Percentiles rank a stretch among this genome's conserved stretches.
phyloP scores from a whole-genome alignment of 2,113 vertebrate genomes.

The Thalassoma bifasciatum region DNA sequence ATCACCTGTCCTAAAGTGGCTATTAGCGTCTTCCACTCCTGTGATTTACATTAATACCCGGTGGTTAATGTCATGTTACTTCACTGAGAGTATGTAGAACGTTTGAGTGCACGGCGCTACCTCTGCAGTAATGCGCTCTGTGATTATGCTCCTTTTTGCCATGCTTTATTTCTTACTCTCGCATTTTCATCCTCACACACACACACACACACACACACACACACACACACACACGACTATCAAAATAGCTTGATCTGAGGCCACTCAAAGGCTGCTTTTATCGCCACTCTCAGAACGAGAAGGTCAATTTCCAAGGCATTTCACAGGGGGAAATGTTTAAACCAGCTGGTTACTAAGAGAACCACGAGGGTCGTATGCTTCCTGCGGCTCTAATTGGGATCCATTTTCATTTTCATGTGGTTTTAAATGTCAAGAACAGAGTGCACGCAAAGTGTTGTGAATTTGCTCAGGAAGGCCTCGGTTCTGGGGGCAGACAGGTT shows the following conservation, averaged over 20 bases:
- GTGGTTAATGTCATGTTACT: conserved; percentile 71
- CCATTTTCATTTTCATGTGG: conserved; percentile 72
- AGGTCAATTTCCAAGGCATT: conserved; percentile 72
- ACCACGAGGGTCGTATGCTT: conserved; percentile 38
- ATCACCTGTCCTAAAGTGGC: conserved; percentile 54
- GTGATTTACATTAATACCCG: conserved; percentile 68
- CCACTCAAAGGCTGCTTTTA: conserved; percentile 66
- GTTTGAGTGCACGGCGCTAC: conserved; percentile 41
- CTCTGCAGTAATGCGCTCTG: conserved; percentile 25
- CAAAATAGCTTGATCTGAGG: conserved; percentile 63
- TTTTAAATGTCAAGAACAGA: conserved; percentile 79
- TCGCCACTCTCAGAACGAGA: conserved; percentile 39
- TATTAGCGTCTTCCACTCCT: conserved; percentile 61
- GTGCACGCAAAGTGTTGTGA: conserved; percentile 64
- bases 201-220: conserved; percentile 1
- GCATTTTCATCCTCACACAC: conserved; percentile 52
- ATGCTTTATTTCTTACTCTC: conserved; percentile 53
- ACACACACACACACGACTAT: conserved; percentile 22
- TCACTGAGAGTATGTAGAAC: conserved; percentile 34
- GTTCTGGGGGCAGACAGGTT: conserved; percentile 37
- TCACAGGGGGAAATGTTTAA: conserved; percentile 36
- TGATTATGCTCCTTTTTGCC: conserved; percentile 42
- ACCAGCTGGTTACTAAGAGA: conserved; percentile 59
- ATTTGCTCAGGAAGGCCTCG: conserved; percentile 48
- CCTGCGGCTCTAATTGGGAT: conserved; percentile 70